Conservation (phyloP, 92 coral and sea anemone genomes). For the Porites rus region DNA sequence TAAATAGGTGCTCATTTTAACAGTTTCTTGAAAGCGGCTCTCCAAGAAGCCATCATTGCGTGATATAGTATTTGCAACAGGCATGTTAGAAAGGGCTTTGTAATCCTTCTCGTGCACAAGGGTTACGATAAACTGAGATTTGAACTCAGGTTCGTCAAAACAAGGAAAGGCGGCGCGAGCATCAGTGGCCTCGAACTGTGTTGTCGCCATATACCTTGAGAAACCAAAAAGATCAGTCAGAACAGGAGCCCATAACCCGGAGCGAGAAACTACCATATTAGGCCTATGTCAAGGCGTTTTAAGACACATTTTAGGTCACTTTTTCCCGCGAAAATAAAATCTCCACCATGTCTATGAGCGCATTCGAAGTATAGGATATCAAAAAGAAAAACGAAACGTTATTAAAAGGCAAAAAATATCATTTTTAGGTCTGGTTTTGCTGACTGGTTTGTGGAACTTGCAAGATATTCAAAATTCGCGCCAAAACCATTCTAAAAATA, state of each 20-base stretch:
- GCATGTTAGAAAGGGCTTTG: slow-evolving; percentile 88
- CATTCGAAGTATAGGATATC: too few relatives aligned
- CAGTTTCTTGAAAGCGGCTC: slow-evolving; percentile 70
- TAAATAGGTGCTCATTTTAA: slow-evolving; percentile 83
- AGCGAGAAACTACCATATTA: too few relatives aligned
- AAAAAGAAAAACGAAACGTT: too few relatives aligned
- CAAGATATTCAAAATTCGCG: too few relatives aligned
- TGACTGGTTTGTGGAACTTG: too few relatives aligned
- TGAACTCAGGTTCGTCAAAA: slow-evolving; percentile 89
- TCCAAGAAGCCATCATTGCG: slow-evolving; percentile 69
- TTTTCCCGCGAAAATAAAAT: too few relatives aligned
- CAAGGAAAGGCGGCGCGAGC: slow-evolving; percentile 90
- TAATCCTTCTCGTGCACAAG: slow-evolving; percentile 67
- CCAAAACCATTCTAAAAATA: too few relatives aligned
- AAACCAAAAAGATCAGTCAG: neutral
- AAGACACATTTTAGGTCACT: too few relatives aligned
- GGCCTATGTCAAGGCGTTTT: too few relatives aligned
- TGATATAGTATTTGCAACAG: slow-evolving; percentile 29
- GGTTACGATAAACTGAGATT: slow-evolving; percentile 70
- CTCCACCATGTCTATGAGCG: too few relatives aligned
- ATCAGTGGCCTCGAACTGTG: slow-evolving; percentile 76
- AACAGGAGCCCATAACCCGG: neutral
- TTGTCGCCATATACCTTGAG: slow-evolving; percentile 72
- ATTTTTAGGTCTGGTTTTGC: too few relatives aligned
- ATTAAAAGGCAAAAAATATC: too few relatives aligned